phyloP scores from a whole-genome alignment of 1,140 invertebrate genomes.

The Drosophila novamexicana region DNA sequence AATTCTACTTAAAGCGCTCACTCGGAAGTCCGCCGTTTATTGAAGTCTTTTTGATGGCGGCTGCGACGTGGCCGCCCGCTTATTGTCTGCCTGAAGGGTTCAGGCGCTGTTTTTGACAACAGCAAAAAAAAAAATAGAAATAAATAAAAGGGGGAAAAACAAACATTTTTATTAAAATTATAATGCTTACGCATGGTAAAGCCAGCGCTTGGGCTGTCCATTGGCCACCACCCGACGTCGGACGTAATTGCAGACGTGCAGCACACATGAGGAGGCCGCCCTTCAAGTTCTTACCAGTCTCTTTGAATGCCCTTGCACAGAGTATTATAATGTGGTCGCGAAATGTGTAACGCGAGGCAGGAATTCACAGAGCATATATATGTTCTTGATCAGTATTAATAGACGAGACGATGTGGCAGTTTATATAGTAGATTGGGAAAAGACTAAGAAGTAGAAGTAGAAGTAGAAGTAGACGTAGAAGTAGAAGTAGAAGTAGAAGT shows the following conservation, averaged over 20 bases:
- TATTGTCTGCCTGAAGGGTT: slow-evolving; percentile 60
- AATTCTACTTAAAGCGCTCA: slow-evolving; percentile 64
- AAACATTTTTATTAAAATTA: slow-evolving; percentile 76
- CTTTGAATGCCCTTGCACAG: not conserved
- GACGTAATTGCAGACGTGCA: slow-evolving; percentile 46
- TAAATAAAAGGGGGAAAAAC: slow-evolving; percentile 29
- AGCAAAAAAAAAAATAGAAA: slow-evolving; percentile 24
- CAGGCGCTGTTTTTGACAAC: slow-evolving; percentile 56
- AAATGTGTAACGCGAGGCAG: not conserved
- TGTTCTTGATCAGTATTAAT: no score
- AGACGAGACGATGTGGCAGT: no score
- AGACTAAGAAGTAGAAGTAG: no score
- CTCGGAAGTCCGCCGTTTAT: slow-evolving; percentile 44
- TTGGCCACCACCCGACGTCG: slow-evolving; percentile 28
- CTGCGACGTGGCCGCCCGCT: not conserved
- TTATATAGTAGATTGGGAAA: no score
- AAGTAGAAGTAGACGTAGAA: no score
- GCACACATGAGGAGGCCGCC: slow-evolving; percentile 12
- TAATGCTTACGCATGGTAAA: slow-evolving; percentile 56
- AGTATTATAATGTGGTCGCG: not conserved
- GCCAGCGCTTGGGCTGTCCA: slow-evolving; percentile 21
- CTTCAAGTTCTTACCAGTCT: slow-evolving; percentile 24
- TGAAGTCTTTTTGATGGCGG: slow-evolving; percentile 22
- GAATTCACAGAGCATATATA: no score
- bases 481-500: no score